These are phyloP conservation scores for Drosophila imparisetae DNA, from an alignment of 2,888 invertebrate species.

Conservation along the genomic window DNA sequence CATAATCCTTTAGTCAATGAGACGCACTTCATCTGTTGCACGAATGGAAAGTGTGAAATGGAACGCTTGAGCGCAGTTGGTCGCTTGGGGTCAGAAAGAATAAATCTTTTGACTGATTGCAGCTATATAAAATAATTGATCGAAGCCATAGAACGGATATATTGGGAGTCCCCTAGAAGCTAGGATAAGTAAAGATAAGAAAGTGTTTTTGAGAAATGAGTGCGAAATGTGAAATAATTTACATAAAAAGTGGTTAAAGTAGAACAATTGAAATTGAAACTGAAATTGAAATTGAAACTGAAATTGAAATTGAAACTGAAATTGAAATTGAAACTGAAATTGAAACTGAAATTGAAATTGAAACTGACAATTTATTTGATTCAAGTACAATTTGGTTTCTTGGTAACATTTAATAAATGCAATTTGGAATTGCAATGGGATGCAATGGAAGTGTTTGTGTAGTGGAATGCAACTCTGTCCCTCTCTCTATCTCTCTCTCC, in stretches of 20 bases:
- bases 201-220: neutral
- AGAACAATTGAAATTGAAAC: neutral
- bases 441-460: neutral
- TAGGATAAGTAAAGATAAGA: neutral
- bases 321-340: neutral
- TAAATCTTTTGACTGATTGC: neutral
- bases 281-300: neutral
- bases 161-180: neutral
- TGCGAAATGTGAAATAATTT: neutral
- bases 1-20: neutral
- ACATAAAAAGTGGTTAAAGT: too few species aligned
- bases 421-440: neutral
- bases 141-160: neutral
- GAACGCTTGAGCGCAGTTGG: too few species aligned
- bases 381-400: neutral
- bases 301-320: neutral
- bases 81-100: too few species aligned
- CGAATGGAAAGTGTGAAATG: too few species aligned
- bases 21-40: too few species aligned
- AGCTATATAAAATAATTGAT: neutral
- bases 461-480: neutral
- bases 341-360: neutral
- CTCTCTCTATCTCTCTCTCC: neutral
- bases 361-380: conserved; percentile 1
- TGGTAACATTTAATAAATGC: neutral